Conservation (phyloP, 2,797 vertebrate species). For the Podargus strigoides region DNA sequence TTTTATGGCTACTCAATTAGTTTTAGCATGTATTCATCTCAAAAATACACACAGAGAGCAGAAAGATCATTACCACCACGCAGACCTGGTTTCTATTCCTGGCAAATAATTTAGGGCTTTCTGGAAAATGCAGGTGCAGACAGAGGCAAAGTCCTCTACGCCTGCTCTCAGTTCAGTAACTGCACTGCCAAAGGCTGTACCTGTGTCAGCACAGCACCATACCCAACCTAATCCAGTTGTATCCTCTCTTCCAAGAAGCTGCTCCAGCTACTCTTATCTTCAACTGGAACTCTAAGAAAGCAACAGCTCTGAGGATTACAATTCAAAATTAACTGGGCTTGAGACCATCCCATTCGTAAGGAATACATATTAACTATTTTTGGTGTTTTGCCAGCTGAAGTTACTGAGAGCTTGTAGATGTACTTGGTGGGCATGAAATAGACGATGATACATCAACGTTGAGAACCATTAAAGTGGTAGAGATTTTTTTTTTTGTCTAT, state of each 20-base stretch:
- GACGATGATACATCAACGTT: neutral
- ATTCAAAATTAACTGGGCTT: neutral
- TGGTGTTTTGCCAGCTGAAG: neutral
- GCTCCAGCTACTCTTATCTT: neutral
- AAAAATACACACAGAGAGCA: neutral
- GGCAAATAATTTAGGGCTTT: neutral
- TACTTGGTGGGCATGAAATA: neutral
- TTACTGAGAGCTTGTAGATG: neutral
- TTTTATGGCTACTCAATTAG: neutral
- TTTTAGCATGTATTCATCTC: neutral
- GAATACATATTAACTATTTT: neutral
- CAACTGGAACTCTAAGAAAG: neutral
- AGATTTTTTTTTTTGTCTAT: neutral
- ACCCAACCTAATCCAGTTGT: no score
- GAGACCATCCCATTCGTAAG: neutral
- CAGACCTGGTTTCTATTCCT: neutral
- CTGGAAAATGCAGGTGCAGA: neutral
- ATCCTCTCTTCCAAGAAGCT: neutral
- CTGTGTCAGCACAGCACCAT: neutral
- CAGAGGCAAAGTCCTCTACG: neutral
- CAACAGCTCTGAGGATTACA: neutral
- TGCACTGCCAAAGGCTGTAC: neutral
- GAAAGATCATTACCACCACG: neutral
- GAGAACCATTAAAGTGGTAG: neutral
- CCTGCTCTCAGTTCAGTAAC: neutral